A percentile compares a stretch with the other conserved stretches of the same genome.
phyloP scores from a whole-genome alignment of 1,140 invertebrate species.

The Aleiodes sp. region DNA sequence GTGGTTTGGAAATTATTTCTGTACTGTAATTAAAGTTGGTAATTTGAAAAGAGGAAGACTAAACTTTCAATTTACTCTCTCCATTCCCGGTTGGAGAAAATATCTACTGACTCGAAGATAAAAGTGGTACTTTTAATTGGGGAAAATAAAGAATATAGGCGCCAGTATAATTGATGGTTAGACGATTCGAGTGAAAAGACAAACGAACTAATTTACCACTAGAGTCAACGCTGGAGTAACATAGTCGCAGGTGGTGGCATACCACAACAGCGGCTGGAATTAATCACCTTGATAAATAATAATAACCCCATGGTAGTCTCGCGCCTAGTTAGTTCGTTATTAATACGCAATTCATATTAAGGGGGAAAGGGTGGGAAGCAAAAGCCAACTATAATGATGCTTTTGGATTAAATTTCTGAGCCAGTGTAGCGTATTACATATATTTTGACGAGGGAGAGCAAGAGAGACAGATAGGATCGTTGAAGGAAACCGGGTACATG shows the following conservation, averaged over 20 bases:
- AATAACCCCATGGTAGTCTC: constrained; percentile 52
- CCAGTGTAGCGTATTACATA: background rate
- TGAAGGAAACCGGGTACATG: background rate
- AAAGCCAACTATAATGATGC: constrained; percentile 9
- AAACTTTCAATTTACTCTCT: too few relatives aligned
- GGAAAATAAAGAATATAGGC: background rate
- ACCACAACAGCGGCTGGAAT: constrained; percentile 53
- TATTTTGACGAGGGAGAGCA: background rate
- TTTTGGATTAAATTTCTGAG: constrained; percentile 12
- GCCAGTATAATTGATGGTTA: background rate
- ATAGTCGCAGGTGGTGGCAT: constrained; percentile 33
- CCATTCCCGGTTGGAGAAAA: background rate
- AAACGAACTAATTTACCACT: constrained; percentile 10
- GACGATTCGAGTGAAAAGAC: constrained; percentile 11
- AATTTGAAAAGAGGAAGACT: too few relatives aligned
- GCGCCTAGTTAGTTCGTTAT: constrained; percentile 61
- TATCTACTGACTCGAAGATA: background rate
- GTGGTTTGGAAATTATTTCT: too few relatives aligned
- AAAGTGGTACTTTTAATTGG: background rate
- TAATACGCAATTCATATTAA: constrained; percentile 66
- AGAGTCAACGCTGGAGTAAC: background rate
- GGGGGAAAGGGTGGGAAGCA: background rate
- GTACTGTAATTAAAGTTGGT: too few relatives aligned
- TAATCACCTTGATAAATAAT: constrained; percentile 65
- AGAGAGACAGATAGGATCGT: too few relatives aligned